phyloP scores from a whole-genome alignment of 2,888 invertebrate species.

The Oligia fasciuncula region DNA sequence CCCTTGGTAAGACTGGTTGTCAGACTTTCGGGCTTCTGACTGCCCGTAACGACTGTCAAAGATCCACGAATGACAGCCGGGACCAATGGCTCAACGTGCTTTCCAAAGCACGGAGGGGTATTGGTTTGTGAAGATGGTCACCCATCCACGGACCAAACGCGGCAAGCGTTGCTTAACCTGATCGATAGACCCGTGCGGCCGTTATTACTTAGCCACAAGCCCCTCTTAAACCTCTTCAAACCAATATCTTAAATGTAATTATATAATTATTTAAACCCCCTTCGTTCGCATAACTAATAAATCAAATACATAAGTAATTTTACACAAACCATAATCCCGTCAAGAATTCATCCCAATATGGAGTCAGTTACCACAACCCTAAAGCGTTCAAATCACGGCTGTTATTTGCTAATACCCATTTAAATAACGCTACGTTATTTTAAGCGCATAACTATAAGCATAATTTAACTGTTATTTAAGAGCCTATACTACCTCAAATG shows the following conservation, averaged over 20 bases:
- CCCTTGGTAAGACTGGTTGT: no score
- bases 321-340: neutral
- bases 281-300: neutral
- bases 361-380: neutral
- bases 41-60: no score
- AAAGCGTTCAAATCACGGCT: slow-evolving; percentile 13
- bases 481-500: no score
- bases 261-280: neutral
- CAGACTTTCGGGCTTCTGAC: no score
- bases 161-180: no score
- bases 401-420: slow-evolving; percentile 39
- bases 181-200: no score
- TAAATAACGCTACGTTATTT: slow-evolving; percentile 41
- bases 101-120: no score
- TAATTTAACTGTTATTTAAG: slow-evolving; percentile 45
- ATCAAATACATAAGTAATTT: neutral
- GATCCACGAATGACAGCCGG: no score
- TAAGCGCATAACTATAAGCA: slow-evolving; percentile 6
- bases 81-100: no score
- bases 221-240: neutral
- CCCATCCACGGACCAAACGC: no score
- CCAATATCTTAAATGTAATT: slow-evolving; percentile 1
- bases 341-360: slow-evolving; percentile 20
- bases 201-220: no score
- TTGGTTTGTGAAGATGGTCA: no score